Evolutionary conservation across 2,113 vertebrate species (phyloP).

Genomic region (Tupaia chinensis): DNA sequence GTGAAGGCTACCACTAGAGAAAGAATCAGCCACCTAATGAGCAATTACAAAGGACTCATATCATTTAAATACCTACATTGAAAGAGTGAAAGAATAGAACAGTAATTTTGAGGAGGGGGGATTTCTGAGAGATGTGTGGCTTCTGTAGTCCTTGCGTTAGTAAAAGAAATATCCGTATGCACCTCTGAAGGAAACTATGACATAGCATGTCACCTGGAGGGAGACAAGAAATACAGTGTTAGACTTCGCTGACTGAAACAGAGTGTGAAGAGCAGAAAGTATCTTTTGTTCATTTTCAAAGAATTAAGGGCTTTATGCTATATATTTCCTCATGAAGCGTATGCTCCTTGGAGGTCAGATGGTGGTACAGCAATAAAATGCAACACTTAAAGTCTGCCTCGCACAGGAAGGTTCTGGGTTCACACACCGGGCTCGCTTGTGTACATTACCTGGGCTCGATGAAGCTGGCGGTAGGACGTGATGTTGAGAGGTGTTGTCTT

Average conservation of each 20-base stretch:
- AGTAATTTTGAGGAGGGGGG: background rate
- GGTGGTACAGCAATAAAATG: too few relatives aligned
- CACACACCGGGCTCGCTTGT: too few relatives aligned
- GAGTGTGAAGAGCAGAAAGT: background rate
- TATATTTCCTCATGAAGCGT: background rate
- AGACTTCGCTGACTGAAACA: background rate
- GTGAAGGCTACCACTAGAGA: background rate
- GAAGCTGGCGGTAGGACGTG: too few relatives aligned
- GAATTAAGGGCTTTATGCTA: background rate
- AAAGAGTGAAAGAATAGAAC: background rate
- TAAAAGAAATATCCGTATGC: accelerated
- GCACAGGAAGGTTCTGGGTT: too few relatives aligned
- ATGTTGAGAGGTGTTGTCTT: too few relatives aligned
- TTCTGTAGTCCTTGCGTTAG: background rate
- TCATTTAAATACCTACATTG: background rate
- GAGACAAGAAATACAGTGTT: background rate
- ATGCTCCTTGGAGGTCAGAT: too few relatives aligned
- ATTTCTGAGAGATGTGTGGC: background rate
- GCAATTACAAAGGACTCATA: background rate
- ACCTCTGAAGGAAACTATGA: background rate
- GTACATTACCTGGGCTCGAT: too few relatives aligned
- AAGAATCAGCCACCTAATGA: background rate
- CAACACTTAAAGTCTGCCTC: too few relatives aligned
- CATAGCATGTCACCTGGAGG: background rate
- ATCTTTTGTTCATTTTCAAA: background rate